Conservation (phyloP, 1,140 invertebrate species). For the Drosophila elegans region DNA sequence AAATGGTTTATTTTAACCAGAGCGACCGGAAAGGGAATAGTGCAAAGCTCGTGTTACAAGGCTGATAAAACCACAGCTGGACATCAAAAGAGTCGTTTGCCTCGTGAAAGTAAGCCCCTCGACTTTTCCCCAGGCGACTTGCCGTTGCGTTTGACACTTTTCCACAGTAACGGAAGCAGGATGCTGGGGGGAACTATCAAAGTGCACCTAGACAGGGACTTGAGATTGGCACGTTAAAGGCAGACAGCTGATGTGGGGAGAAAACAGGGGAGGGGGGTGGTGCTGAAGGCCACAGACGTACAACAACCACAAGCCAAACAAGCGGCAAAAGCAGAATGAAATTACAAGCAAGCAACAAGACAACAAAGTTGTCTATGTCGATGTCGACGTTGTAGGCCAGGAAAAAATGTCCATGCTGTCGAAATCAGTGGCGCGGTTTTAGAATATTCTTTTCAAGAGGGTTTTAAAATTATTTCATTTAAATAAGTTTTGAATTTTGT, state of each 20-base stretch:
- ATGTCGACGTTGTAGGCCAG: slow-evolving; percentile 42
- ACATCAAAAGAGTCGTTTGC: slow-evolving; percentile 11
- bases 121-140: slow-evolving; percentile 11
- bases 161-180: slow-evolving; percentile 12
- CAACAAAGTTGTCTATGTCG: slow-evolving; percentile 69
- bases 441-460: neutral
- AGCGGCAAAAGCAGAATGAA: slow-evolving; percentile 66
- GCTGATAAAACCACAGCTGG: slow-evolving; percentile 18
- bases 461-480: neutral
- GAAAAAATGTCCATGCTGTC: slow-evolving; percentile 26
- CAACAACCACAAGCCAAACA: slow-evolving; percentile 70
- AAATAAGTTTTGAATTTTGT: no score
- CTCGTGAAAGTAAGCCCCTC: slow-evolving; percentile 21
- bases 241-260: slow-evolving; percentile 23
- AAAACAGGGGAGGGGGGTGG: no score
- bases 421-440: neutral
- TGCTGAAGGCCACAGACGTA: slow-evolving; percentile 17
- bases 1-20: neutral
- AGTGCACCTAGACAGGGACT: slow-evolving; percentile 58
- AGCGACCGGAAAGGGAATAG: neutral
- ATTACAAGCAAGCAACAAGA: slow-evolving; percentile 59
- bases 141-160: slow-evolving; percentile 60
- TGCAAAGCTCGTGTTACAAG: neutral
- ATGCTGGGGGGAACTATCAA: slow-evolving; percentile 49
- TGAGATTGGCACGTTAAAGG: slow-evolving; percentile 55